These are phyloP conservation scores for Macroglossus sobrinus DNA, from an alignment of 2,113 vertebrate species.

Conservation along the genomic window DNA sequence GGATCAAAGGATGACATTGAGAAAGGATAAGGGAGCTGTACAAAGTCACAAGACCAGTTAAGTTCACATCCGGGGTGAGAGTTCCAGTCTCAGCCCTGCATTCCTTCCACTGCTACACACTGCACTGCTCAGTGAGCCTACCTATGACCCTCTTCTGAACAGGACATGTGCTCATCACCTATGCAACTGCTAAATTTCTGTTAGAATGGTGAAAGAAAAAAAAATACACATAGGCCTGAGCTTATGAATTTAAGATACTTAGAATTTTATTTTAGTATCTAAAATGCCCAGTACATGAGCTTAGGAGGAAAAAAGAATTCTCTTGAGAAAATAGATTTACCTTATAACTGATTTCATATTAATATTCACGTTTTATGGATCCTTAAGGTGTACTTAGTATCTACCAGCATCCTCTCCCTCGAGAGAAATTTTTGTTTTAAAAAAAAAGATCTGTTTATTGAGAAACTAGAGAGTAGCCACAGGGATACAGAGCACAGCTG, in stretches of 20 bases:
- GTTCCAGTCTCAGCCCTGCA: too few species aligned
- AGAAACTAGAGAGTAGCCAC: not conserved
- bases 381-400: not conserved
- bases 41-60: not conserved
- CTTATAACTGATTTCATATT: not conserved
- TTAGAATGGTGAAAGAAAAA: not conserved
- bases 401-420: not conserved
- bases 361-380: not conserved
- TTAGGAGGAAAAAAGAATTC: not conserved
- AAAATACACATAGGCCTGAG: not conserved
- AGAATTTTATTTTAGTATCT: not conserved
- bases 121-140: not conserved
- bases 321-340: not conserved
- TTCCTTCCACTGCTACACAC: not conserved
- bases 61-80: not conserved
- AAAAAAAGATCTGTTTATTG: not conserved
- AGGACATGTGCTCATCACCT: not conserved
- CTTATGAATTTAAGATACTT: not conserved
- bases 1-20: not conserved
- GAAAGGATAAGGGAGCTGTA: not conserved
- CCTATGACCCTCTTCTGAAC: not conserved
- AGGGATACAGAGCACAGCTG: not conserved
- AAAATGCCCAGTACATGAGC: not conserved
- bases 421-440: not conserved
- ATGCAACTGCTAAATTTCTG: not conserved